Conservation (phyloP, 2,113 vertebrate genomes). For the Zosterops borbonicus region DNA sequence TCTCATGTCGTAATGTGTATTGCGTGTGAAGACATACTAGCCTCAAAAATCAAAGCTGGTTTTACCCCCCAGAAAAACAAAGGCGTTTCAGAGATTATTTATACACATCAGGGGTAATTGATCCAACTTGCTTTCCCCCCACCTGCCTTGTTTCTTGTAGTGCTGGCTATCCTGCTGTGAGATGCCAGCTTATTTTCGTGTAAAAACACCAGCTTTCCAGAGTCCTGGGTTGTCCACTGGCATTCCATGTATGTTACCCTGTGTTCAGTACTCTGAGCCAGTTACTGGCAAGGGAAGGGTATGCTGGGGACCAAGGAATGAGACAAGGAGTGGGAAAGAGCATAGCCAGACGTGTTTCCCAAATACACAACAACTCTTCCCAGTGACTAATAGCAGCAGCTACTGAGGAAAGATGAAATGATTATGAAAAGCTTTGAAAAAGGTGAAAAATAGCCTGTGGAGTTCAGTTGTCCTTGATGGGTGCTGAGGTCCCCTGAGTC, state of each 20-base stretch:
- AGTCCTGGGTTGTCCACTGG: not conserved
- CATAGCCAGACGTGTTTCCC: not conserved
- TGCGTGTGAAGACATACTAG: not conserved
- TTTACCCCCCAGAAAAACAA: not conserved
- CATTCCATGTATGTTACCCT: not conserved
- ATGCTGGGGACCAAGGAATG: not conserved
- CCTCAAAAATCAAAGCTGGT: not conserved
- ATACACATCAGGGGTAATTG: not conserved
- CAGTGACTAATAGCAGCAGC: not conserved
- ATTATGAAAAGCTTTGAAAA: not conserved
- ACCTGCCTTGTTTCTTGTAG: not conserved
- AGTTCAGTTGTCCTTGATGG: not conserved
- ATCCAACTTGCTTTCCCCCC: rapidly evolving
- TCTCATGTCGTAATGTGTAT: not conserved
- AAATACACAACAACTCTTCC: not conserved
- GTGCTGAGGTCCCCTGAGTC: not conserved
- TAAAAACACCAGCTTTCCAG: not conserved
- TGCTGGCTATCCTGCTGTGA: not conserved
- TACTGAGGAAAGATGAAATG: not conserved
- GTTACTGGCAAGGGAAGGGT: not conserved
- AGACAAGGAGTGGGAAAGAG: not conserved
- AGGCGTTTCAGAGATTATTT: not conserved
- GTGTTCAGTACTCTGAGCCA: not conserved
- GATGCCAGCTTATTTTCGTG: not conserved
- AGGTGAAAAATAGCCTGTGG: not conserved